Conservation (phyloP, 2,113 vertebrate genomes). For the Stercorarius parasiticus region DNA sequence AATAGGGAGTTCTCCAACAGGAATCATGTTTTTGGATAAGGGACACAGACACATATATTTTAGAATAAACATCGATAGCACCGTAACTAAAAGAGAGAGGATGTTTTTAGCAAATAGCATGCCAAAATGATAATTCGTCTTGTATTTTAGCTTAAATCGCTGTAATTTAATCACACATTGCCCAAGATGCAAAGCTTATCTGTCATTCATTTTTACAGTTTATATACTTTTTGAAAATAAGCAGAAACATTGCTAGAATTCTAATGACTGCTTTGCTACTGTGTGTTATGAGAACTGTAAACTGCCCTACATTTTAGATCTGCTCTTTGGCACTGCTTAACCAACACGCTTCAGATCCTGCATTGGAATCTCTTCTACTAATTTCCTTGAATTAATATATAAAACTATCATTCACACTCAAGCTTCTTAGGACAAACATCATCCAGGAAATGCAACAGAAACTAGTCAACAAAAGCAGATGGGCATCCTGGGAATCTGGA, state of each 20-base stretch:
- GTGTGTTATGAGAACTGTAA: background rate
- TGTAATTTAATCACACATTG: conserved; percentile 3
- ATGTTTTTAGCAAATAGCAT: background rate
- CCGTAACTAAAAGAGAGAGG: background rate
- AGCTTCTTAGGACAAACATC: background rate
- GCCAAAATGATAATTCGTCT: background rate
- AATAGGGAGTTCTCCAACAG: background rate
- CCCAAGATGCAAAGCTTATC: conserved; percentile 12
- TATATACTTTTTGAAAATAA: background rate
- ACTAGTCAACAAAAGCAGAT: conserved; percentile 10
- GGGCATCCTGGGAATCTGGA: background rate
- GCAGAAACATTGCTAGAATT: background rate
- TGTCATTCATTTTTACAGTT: conserved; percentile 12
- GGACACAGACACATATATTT: background rate
- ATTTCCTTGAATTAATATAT: background rate
- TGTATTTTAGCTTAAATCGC: background rate
- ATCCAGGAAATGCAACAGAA: conserved; percentile 24
- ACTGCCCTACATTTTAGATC: background rate
- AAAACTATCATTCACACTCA: background rate
- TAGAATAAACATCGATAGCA: background rate
- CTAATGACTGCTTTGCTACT: background rate
- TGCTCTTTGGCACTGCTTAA: background rate
- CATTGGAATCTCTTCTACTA: background rate
- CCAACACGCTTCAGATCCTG: background rate
- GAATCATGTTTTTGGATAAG: background rate